Percentiles rank a stretch among this genome's conserved stretches.
Evolutionary conservation across 2,888 invertebrate genomes (phyloP).

Genomic region (Ormyrus labotus): DNA sequence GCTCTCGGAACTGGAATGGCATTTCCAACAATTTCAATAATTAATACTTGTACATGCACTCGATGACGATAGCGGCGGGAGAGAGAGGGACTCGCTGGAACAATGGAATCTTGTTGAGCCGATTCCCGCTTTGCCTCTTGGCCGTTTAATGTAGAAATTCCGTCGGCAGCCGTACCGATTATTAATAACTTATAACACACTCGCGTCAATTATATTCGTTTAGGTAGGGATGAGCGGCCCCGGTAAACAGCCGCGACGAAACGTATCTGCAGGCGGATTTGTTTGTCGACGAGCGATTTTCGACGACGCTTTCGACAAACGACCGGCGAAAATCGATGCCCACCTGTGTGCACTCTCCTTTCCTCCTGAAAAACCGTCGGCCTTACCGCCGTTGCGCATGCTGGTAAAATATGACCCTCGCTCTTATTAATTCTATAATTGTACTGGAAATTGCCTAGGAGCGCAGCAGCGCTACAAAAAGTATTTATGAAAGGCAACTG

Average conservation of each 20-base stretch:
- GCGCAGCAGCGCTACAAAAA: background rate
- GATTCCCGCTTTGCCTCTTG: background rate
- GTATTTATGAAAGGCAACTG: background rate
- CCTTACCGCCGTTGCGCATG: no score
- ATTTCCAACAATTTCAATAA: conserved; percentile 56
- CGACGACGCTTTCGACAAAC: background rate
- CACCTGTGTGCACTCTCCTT: background rate
- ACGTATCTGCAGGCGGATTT: background rate
- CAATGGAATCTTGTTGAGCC: conserved; percentile 46
- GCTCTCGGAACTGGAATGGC: conserved; percentile 46
- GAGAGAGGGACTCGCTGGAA: background rate
- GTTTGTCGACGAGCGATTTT: conserved; percentile 32
- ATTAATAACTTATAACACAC: conserved; percentile 53
- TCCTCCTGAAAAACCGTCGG: background rate
- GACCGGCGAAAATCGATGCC: background rate
- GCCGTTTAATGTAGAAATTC: conserved; percentile 49
- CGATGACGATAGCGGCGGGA: conserved; percentile 21
- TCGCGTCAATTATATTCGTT: conserved; percentile 50
- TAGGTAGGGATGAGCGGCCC: background rate
- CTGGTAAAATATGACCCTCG: no score
- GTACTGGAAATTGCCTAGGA: background rate
- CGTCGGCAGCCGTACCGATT: conserved; percentile 41
- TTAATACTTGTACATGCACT: conserved; percentile 51
- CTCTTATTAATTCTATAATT: no score
- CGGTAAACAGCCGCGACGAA: conserved; percentile 32